Evolutionary conservation across 2,113 vertebrate genomes (phyloP).

Genomic region (Pica pica): DNA sequence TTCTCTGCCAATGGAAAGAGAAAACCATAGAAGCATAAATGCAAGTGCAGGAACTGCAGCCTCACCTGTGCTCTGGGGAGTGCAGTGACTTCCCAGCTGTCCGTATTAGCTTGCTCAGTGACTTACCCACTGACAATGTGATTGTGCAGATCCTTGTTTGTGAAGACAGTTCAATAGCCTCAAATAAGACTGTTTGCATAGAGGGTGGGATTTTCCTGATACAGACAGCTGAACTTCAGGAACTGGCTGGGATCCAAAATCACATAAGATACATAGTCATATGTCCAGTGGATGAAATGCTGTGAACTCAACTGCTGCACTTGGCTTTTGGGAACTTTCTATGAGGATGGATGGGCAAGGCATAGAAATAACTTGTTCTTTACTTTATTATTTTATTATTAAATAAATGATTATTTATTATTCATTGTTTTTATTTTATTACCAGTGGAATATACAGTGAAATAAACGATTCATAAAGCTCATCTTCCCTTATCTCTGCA

Average conservation of each 20-base stretch:
- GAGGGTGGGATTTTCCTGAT: background rate
- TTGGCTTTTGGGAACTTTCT: background rate
- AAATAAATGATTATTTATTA: background rate
- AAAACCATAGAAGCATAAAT: background rate
- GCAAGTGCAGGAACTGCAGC: background rate
- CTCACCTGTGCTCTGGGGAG: background rate
- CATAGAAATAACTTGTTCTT: background rate
- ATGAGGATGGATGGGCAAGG: background rate
- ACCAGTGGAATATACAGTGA: background rate
- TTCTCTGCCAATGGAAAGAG: background rate
- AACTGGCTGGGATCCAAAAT: background rate
- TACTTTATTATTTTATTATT: background rate
- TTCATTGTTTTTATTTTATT: background rate
- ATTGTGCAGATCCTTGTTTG: background rate
- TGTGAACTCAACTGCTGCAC: background rate
- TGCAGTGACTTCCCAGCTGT: background rate
- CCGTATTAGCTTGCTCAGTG: rapidly evolving
- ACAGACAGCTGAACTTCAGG: background rate
- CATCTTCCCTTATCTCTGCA: background rate
- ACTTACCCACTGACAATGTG: background rate
- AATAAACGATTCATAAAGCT: background rate
- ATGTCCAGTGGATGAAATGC: background rate
- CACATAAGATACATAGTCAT: rapidly evolving
- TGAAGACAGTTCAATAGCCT: background rate
- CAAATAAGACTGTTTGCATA: background rate